A percentile compares a stretch with the other conserved stretches of the same genome.
Conservation (phyloP, 1,140 invertebrate genomes). For the Drosophila triauraria region DNA sequence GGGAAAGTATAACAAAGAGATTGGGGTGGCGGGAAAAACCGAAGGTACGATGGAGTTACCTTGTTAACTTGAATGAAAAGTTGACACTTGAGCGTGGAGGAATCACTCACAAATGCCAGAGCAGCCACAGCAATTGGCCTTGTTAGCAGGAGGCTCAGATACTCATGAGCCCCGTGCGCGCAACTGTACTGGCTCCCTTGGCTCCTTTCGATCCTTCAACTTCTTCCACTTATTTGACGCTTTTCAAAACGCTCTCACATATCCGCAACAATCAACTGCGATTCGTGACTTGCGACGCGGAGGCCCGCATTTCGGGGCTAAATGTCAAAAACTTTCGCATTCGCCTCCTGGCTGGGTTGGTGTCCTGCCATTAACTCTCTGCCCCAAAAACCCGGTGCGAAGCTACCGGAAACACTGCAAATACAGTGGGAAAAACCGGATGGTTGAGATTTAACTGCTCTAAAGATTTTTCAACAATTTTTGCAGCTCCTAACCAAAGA, state of each 20-base stretch:
- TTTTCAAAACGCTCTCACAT: conserved; percentile 61
- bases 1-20: conserved; percentile 12
- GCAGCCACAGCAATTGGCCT: conserved; percentile 41
- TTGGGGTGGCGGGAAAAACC: background rate
- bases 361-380: conserved; percentile 29
- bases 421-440: conserved; percentile 2
- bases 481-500: background rate
- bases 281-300: conserved; percentile 23
- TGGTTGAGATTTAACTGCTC: background rate
- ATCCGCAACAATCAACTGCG: conserved; percentile 56
- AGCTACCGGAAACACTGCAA: conserved; percentile 26
- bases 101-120: conserved; percentile 41
- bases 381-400: conserved; percentile 10
- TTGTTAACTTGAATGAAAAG: conserved; percentile 42
- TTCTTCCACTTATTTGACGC: conserved; percentile 52
- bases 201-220: conserved; percentile 29
- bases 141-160: conserved; percentile 36
- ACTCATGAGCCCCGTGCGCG: conserved; percentile 4
- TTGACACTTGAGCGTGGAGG: conserved; percentile 38
- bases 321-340: conserved; percentile 60
- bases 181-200: conserved; percentile 34
- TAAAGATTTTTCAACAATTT: too few species aligned
- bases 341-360: conserved; percentile 21
- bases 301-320: conserved; percentile 59
- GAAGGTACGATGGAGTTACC: conserved; percentile 21